A percentile compares a stretch with the other conserved stretches of the same genome.
Evolutionary conservation across 2,113 vertebrate species (phyloP).

Genomic region (Onychorhynchus coronatus): DNA sequence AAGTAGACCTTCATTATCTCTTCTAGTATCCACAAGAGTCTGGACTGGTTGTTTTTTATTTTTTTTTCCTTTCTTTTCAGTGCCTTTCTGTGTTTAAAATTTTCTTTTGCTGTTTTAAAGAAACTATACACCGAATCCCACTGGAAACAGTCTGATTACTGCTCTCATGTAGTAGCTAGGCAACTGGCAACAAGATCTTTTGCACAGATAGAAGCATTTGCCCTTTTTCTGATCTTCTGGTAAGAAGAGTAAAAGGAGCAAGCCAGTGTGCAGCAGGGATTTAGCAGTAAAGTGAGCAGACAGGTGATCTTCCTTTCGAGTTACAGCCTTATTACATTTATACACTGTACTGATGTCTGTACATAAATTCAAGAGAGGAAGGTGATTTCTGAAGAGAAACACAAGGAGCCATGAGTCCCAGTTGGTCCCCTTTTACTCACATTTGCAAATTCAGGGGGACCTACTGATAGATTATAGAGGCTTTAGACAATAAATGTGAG

Average conservation of each 20-base stretch:
- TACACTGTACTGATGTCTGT: neutral
- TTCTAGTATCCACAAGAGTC: neutral
- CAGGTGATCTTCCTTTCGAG: neutral
- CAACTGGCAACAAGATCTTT: neutral
- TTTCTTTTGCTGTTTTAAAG: neutral
- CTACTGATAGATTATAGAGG: neutral
- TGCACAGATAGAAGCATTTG: neutral
- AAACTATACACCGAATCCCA: neutral
- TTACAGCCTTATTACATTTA: neutral
- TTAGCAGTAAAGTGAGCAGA: neutral
- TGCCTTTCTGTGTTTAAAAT: neutral
- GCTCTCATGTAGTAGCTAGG: slow-evolving; percentile 16
- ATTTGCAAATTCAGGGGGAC: neutral
- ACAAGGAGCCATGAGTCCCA: neutral
- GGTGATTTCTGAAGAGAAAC: neutral
- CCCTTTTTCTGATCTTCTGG: neutral
- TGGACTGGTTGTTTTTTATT: neutral
- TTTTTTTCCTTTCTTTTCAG: neutral
- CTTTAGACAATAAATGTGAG: neutral
- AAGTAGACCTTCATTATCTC: neutral
- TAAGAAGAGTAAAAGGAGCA: neutral
- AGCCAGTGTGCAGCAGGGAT: neutral
- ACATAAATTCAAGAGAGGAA: neutral
- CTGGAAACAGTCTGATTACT: neutral
- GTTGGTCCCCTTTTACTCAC: neutral